Evolutionary conservation across 2,797 vertebrate genomes (phyloP).

Genomic region (Eutrigla gurnardus): DNA sequence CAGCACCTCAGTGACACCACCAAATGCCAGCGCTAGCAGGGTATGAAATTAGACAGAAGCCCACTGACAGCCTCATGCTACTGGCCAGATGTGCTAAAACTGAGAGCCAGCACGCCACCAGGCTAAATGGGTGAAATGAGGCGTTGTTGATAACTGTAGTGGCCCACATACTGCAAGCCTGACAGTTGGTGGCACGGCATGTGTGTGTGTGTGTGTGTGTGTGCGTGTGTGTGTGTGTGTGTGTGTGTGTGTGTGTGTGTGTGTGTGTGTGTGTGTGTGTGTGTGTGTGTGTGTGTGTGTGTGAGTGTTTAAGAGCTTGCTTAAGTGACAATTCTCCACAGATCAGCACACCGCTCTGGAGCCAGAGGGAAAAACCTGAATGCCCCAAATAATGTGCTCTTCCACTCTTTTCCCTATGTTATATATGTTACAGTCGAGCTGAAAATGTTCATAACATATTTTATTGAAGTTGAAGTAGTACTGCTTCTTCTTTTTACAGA

Average conservation of each 20-base stretch:
- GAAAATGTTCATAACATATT: not conserved
- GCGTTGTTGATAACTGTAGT: conserved; percentile 66
- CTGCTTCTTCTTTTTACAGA: too few relatives aligned
- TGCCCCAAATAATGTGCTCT: not conserved
- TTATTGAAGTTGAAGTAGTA: not conserved
- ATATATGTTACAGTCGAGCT: not conserved
- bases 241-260: conserved; percentile 25
- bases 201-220: conserved; percentile 29
- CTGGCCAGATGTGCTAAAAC: conserved; percentile 73
- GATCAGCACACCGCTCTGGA: conserved; percentile 29
- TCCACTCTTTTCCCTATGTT: not conserved
- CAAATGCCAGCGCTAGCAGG: conserved; percentile 35
- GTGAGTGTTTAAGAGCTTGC: conserved; percentile 9
- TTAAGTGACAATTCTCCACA: conserved; percentile 50
- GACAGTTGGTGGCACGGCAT: conserved; percentile 45
- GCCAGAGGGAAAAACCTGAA: not conserved
- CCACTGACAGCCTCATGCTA: conserved; percentile 48
- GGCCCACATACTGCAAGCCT: conserved; percentile 57
- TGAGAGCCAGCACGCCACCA: conserved; percentile 45
- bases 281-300: conserved; percentile 21
- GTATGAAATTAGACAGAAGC: conserved; percentile 70
- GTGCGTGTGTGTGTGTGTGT: conserved; percentile 23
- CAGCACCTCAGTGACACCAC: conserved; percentile 21
- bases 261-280: conserved; percentile 27
- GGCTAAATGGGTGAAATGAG: conserved; percentile 77